Evolutionary conservation across 2,888 invertebrate genomes (phyloP), one percentile per base, ranked within the genome.

Genomic region (Lochmaea capreae): DNA sequence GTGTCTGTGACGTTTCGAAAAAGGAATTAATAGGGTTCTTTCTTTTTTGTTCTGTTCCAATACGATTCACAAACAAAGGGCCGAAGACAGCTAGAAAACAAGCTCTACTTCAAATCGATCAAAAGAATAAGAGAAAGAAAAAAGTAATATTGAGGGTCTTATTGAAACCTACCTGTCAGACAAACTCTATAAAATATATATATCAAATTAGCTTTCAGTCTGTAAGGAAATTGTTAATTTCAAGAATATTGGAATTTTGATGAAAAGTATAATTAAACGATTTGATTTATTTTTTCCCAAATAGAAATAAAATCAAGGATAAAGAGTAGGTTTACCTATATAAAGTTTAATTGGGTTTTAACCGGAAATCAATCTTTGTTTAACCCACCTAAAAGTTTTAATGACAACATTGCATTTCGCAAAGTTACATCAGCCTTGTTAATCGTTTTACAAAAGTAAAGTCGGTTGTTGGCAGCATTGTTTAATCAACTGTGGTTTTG

Each of bases 401-500:
- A 61, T 61, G 61, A 61, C 61, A 33, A 39, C 33, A 39, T 61
- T 61, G 61, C 61, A 61, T 39, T 61, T 61, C 39, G 14, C 9
- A 61, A 61, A 61, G 61, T 61, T 61, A 39, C 9, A 61, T 33
- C 61, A 33, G 39, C 61, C 39, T n/a, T 16, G 18, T 33, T 61
- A 61, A 61, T 61, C 2, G 26, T 12, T 59, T 59, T 14, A 26
- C 59, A 59, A 59, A 59, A 59, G 59, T 59, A 59, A 59, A 59
- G 59, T 59, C 33, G 39, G 39, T 33, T 61, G 39, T 61, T 61
- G 61, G 61, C 33, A 61, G 26, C 39, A n/a, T 33, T 39, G 33
- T 39, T 61, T 61, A 61, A 61, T 61, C 61, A 39, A 61, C 61
- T 61, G 33, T 18, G 61, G 61, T 61, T n/a, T n/a, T 6, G 39